phyloP scores from a whole-genome alignment of 2,797 vertebrate species.

The Hyperoplus immaculatus region DNA sequence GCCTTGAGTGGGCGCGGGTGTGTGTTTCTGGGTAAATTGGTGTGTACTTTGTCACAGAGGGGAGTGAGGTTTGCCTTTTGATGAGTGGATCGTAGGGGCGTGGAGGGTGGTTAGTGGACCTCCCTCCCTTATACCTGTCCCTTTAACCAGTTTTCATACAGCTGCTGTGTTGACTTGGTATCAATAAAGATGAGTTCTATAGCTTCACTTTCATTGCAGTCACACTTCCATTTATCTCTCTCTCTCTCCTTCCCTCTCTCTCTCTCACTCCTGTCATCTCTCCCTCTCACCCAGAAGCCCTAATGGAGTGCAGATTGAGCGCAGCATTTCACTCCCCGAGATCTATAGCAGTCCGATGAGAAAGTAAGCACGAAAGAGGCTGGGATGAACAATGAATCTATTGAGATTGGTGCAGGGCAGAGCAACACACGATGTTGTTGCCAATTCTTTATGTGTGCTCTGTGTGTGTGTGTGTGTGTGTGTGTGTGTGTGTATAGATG shows the following conservation, averaged over 20 bases:
- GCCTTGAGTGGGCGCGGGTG: constrained; percentile 29
- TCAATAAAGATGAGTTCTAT: constrained; percentile 68
- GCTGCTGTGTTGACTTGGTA: constrained; percentile 36
- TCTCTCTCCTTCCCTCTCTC: constrained; percentile 44
- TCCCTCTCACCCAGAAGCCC: constrained; percentile 56
- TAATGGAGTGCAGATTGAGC: constrained; percentile 81
- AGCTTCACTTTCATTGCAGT: constrained; percentile 44
- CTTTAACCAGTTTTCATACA: constrained; percentile 41
- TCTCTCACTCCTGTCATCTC: constrained; percentile 53
- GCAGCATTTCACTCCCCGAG: constrained; percentile 14
- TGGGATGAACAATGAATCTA: constrained; percentile 64
- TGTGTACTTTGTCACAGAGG: constrained; percentile 43
- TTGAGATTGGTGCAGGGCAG: constrained; percentile 51
- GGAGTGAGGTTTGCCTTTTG: constrained; percentile 48
- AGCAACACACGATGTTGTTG: neutral
- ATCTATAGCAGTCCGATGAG: constrained; percentile 59
- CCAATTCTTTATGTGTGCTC: no score
- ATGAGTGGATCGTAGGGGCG: constrained; percentile 50
- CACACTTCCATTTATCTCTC: constrained; percentile 42
- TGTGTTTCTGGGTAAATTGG: constrained; percentile 21
- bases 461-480: no score
- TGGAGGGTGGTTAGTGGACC: constrained; percentile 63
- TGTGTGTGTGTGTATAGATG: no score
- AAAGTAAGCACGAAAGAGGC: constrained; percentile 46
- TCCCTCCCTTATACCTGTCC: neutral